Percentiles rank a stretch among this genome's conserved stretches.
These are phyloP conservation scores for Antigone vipio DNA, from an alignment of 2,113 vertebrate species.

Conservation along the genomic window DNA sequence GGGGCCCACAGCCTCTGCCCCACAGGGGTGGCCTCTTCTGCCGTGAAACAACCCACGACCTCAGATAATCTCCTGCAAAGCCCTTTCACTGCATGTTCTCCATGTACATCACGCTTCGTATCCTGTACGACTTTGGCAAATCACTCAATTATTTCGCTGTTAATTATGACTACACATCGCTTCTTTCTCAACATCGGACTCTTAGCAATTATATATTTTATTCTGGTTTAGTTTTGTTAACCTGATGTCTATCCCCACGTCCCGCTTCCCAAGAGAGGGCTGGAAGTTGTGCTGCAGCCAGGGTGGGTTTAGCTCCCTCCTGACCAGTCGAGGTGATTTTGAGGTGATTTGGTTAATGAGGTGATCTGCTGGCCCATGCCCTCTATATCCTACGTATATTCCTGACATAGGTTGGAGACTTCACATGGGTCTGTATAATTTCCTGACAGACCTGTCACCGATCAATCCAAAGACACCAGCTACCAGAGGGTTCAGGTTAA, in stretches of 20 bases:
- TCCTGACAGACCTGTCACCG: neutral
- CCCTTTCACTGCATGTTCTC: neutral
- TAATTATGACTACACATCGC: rapidly evolving
- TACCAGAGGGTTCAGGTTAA: neutral
- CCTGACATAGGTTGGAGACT: rapidly evolving
- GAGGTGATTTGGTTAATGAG: neutral
- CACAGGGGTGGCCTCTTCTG: neutral
- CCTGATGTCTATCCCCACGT: rapidly evolving
- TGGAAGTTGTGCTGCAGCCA: neutral
- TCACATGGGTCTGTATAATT: neutral
- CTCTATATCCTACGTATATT: rapidly evolving
- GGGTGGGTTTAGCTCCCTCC: neutral
- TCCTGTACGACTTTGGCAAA: neutral
- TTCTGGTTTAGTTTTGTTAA: neutral
- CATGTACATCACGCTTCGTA: neutral
- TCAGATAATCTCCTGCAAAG: neutral
- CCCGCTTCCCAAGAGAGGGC: neutral
- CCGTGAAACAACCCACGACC: rapidly evolving
- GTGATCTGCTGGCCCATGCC: neutral
- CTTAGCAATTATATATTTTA: neutral
- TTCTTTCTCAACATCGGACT: neutral
- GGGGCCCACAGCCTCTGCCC: neutral
- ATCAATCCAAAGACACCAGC: neutral
- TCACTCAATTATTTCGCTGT: neutral
- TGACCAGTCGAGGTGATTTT: neutral